Evolutionary conservation across 1,140 invertebrate species (phyloP), one percentile per base, ranked within the genome.

Genomic region (Lucilia sericata): DNA sequence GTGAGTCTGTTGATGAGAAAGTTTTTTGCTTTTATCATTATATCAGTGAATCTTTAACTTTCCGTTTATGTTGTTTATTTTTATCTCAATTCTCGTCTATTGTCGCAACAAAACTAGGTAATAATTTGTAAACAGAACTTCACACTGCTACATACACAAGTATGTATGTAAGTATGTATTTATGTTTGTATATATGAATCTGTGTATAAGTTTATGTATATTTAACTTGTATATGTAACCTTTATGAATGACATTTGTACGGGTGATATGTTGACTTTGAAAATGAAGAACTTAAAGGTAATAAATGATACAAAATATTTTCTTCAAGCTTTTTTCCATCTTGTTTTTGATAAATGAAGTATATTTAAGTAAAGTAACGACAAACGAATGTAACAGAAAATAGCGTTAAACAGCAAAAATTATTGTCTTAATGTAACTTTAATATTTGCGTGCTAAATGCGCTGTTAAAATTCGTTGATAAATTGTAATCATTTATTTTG

Each of bases 211-310:
- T 36, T 13, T 75, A 14, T 75, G 74, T 75, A 75, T 75, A 42
- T 42, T 42, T 42, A 42, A 42, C 2, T 8, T 42, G 30, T 75
- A 75, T 75, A 9, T 75, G 30, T 78, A 78, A 78, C 75, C 75
- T 78, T 78, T 78, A 17, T 42, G 42, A 78, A 47, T 78, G 75
- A 78, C 75, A 78, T 78, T 47, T 78, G 75, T 78, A 78, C 17
- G 36, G 30, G 75, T 78, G 75, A 78, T 78, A 78, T 78, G 75
- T 78, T 78, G 75, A 78, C 75, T 78, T 78, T 78, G 75, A 78
- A 78, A 78, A 78, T 78, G 75, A 42, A 42, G 36, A 78, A 78
- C 42, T 78, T 78, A 78, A 78, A 42, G 75, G 55, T 60, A 60
- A 60, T 60, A 60, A 60, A 60, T 60, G 55, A 60, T n/a, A 60